These are phyloP conservation scores for Brachirus orientalis DNA, from an alignment of 2,113 vertebrate species.

Conservation along the genomic window DNA sequence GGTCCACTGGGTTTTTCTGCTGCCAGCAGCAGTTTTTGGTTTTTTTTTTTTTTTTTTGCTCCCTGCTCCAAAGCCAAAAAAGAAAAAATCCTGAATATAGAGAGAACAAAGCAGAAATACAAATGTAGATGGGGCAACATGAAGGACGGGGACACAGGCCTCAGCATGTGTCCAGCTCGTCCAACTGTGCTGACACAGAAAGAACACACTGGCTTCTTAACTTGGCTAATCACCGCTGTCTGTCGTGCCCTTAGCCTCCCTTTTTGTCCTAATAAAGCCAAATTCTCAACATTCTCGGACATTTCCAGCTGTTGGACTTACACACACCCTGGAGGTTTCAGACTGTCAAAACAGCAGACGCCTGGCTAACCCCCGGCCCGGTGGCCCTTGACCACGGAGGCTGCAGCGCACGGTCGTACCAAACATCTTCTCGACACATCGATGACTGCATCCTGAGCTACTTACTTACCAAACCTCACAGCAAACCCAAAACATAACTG, in stretches of 20 bases:
- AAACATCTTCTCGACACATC: neutral
- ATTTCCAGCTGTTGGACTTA: slow-evolving; percentile 60
- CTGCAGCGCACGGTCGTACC: neutral
- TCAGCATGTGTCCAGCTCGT: slow-evolving; percentile 15
- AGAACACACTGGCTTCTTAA: slow-evolving; percentile 10
- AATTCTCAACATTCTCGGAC: slow-evolving; percentile 58
- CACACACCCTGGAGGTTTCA: slow-evolving; percentile 44
- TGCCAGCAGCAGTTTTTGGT: slow-evolving; percentile 46
- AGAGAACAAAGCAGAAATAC: slow-evolving; percentile 7
- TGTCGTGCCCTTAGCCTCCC: slow-evolving; percentile 8
- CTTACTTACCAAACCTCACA: neutral
- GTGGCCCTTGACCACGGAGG: slow-evolving; percentile 7
- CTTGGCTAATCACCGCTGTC: neutral
- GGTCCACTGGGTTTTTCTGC: slow-evolving; percentile 54
- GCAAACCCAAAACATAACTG: neutral
- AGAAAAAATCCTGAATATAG: neutral
- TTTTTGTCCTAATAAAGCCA: slow-evolving; percentile 38
- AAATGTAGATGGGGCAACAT: slow-evolving; percentile 1
- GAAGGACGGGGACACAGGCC: slow-evolving; percentile 14
- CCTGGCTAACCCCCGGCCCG: slow-evolving; percentile 32
- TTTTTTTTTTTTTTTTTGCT: no score
- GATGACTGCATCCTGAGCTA: neutral
- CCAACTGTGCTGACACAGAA: neutral
- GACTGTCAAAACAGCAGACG: slow-evolving; percentile 68
- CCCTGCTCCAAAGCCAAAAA: slow-evolving; percentile 36